Percentiles rank a stretch among this genome's conserved stretches.
Conservation (phyloP, 2,888 invertebrate genomes). For the Pegoplata infirma region DNA sequence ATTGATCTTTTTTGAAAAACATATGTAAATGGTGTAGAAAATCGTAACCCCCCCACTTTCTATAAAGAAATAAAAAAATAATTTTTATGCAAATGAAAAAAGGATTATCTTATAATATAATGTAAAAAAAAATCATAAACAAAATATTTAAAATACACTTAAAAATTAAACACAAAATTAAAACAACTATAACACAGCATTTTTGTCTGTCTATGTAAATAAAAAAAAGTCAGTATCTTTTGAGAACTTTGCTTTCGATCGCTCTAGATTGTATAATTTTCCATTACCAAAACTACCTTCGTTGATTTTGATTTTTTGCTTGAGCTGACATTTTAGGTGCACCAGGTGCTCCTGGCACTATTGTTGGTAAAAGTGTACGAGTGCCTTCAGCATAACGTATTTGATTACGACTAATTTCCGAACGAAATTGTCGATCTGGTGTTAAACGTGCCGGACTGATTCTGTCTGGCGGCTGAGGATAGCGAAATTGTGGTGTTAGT, state of each 20-base stretch:
- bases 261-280: not conserved
- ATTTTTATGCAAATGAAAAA: conserved; percentile 43
- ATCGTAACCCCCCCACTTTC: no score
- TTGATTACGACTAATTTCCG: conserved; percentile 40
- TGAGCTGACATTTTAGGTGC: conserved; percentile 17
- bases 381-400: conserved; percentile 47
- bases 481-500: conserved; percentile 66
- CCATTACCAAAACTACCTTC: conserved; percentile 45
- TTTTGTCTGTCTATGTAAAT: conserved; percentile 25
- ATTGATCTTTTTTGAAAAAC: no score
- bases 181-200: conserved; percentile 49
- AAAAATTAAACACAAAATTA: conserved; percentile 42
- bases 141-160: conserved; percentile 34
- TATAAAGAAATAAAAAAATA: no score
- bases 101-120: conserved; percentile 11
- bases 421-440: conserved; percentile 32
- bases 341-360: conserved; percentile 42
- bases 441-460: conserved; percentile 60
- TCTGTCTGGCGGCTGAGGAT: conserved; percentile 70
- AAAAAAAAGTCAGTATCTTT: conserved; percentile 8
- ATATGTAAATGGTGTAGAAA: no score
- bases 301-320: conserved; percentile 31
- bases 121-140: conserved; percentile 1
- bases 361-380: conserved; percentile 54
- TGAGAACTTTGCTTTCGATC: not conserved